Conservation (phyloP, 2,888 invertebrate genomes). For the Anthrax anthrax region DNA sequence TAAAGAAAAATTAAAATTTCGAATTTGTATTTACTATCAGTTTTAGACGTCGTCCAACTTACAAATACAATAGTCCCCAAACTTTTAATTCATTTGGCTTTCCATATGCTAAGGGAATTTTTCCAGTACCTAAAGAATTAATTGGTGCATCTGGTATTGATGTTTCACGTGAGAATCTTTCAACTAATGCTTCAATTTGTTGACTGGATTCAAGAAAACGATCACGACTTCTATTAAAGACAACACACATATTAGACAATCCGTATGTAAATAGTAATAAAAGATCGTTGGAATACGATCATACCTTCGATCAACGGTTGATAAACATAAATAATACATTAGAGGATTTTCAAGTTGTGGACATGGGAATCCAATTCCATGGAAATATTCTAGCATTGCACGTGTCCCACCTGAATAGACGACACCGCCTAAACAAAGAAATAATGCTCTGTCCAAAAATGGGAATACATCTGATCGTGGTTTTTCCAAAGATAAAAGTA, state of each 20-base stretch:
- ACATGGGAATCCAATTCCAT: slow-evolving; percentile 90
- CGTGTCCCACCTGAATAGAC: slow-evolving; percentile 85
- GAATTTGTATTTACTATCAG: not conserved
- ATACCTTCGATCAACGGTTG: slow-evolving; percentile 43
- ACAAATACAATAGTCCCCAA: slow-evolving; percentile 55
- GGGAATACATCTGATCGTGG: slow-evolving; percentile 91
- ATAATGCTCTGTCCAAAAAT: slow-evolving; percentile 79
- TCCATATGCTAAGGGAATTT: slow-evolving; percentile 61
- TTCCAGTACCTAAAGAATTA: slow-evolving; percentile 43
- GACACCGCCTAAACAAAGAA: slow-evolving; percentile 79
- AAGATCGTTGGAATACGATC: too few species aligned
- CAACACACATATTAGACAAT: too few species aligned
- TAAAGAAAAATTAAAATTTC: slow-evolving; percentile 3
- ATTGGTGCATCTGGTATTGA: slow-evolving; percentile 46
- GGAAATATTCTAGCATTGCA: slow-evolving; percentile 88
- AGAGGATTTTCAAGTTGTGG: slow-evolving; percentile 92
- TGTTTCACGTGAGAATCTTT: slow-evolving; percentile 80
- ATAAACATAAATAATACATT: slow-evolving; percentile 77
- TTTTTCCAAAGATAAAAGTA: slow-evolving; percentile 83
- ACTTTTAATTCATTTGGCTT: slow-evolving; percentile 53
- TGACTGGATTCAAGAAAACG: slow-evolving; percentile 86
- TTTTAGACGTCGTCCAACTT: slow-evolving; percentile 9
- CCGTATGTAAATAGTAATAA: too few species aligned
- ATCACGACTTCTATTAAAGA: slow-evolving; percentile 52
- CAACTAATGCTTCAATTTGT: slow-evolving; percentile 81